Percentiles rank a stretch among this genome's conserved stretches.
These are phyloP conservation scores for Epinotia nisella DNA, from an alignment of 2,888 invertebrate species.

Conservation along the genomic window DNA sequence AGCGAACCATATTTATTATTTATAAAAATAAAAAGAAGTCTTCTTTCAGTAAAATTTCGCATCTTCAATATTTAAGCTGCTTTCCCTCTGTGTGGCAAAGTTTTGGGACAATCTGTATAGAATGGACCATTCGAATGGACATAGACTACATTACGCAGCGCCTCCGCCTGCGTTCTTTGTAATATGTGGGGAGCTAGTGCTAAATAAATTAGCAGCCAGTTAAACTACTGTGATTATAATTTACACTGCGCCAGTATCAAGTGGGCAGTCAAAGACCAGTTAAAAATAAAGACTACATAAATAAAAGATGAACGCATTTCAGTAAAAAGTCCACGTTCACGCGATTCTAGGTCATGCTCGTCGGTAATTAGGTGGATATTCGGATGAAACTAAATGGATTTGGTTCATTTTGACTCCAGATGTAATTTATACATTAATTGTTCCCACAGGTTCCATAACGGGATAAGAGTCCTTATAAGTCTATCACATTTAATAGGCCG, in stretches of 20 bases:
- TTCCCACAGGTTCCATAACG: background rate
- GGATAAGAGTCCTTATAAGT: background rate
- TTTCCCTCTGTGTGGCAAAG: no score
- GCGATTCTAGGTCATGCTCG: background rate
- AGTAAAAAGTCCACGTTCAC: background rate
- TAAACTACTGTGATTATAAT: background rate
- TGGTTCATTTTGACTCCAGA: background rate
- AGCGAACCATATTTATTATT: no score
- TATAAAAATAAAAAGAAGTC: no score
- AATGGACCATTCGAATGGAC: no score
- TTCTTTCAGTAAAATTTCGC: no score
- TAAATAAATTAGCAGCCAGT: no score
- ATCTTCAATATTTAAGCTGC: no score
- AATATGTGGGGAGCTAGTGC: no score
- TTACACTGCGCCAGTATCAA: background rate
- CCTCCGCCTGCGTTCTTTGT: no score
- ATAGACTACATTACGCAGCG: no score
- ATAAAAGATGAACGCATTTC: background rate
- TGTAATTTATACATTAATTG: no score
- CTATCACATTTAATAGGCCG: background rate
- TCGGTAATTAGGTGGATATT: background rate
- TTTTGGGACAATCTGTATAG: no score
- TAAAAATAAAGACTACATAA: constrained; percentile 11
- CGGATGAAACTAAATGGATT: background rate
- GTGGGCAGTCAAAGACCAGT: constrained; percentile 8